These are phyloP conservation scores for Whitmania pigra DNA, from an alignment of 1,140 invertebrate genomes.

Conservation along the genomic window DNA sequence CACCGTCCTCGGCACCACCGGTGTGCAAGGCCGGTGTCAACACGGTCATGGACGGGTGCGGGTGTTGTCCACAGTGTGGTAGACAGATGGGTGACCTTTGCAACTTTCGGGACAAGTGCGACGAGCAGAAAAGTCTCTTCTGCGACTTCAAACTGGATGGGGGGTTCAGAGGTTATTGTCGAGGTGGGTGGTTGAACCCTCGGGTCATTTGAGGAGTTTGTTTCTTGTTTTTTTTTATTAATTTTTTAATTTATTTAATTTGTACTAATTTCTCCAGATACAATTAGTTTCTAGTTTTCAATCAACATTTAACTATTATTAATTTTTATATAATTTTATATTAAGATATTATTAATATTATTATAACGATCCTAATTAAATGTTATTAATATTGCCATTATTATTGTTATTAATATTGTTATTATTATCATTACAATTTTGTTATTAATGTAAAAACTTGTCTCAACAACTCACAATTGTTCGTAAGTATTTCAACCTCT, in stretches of 20 bases:
- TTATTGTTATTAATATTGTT: no score
- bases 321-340: background rate
- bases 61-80: conserved; percentile 41
- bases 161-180: conserved; percentile 34
- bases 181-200: conserved; percentile 31
- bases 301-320: background rate
- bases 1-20: background rate
- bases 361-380: no score
- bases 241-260: background rate
- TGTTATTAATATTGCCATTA: no score
- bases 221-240: no score
- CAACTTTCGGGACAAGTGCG: conserved; percentile 38
- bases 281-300: background rate
- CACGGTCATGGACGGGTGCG: conserved; percentile 41
- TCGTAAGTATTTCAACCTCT: no score
- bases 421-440: no score
- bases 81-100: conserved; percentile 41
- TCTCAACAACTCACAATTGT: no score
- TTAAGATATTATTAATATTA: no score
- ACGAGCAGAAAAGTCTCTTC: conserved; percentile 37
- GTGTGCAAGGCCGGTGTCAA: conserved; percentile 32
- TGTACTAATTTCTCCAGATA: background rate
- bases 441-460: no score
- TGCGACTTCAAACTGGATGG: conserved; percentile 33
- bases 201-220: no score